Evolutionary conservation across 2,113 vertebrate genomes (phyloP).

Genomic region (Shinisaurus crocodilurus): DNA sequence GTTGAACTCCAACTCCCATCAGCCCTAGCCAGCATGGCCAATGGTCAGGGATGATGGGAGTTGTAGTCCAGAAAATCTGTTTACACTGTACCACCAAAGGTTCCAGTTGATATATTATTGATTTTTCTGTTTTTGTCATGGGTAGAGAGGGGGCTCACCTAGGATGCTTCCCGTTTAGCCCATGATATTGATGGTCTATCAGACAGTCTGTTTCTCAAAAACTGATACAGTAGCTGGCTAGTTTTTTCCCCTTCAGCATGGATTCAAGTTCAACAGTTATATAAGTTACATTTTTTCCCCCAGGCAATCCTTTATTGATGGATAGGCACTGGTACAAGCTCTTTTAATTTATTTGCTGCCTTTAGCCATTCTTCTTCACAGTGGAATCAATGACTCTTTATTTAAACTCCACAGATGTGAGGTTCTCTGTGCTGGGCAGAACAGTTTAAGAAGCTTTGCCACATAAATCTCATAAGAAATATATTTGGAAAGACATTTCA

Average conservation of each 20-base stretch:
- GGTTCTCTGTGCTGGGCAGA: conserved; percentile 23
- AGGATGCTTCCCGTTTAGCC: neutral
- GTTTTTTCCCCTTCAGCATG: neutral
- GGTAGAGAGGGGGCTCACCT: neutral
- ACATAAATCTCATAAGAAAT: conserved; percentile 45
- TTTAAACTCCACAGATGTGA: conserved; percentile 45
- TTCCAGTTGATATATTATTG: neutral
- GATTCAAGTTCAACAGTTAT: neutral
- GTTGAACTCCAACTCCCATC: too few species aligned
- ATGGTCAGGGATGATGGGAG: neutral
- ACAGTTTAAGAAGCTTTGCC: conserved; percentile 53
- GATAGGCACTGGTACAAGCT: neutral
- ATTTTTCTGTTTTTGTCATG: neutral
- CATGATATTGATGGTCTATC: neutral
- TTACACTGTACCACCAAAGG: neutral
- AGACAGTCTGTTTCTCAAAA: neutral
- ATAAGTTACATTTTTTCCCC: neutral
- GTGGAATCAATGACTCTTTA: conserved; percentile 44
- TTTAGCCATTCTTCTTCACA: conserved; percentile 38
- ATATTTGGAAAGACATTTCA: conserved; percentile 51
- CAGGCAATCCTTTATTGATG: neutral
- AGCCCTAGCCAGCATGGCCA: too few species aligned
- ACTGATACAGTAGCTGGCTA: conserved; percentile 3
- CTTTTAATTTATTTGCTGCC: conserved; percentile 31
- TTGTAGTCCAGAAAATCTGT: neutral